A percentile compares a stretch with the other conserved stretches of the same genome.
phyloP scores from a whole-genome alignment of 2,113 vertebrate species.

The Ictalurus furcatus region DNA sequence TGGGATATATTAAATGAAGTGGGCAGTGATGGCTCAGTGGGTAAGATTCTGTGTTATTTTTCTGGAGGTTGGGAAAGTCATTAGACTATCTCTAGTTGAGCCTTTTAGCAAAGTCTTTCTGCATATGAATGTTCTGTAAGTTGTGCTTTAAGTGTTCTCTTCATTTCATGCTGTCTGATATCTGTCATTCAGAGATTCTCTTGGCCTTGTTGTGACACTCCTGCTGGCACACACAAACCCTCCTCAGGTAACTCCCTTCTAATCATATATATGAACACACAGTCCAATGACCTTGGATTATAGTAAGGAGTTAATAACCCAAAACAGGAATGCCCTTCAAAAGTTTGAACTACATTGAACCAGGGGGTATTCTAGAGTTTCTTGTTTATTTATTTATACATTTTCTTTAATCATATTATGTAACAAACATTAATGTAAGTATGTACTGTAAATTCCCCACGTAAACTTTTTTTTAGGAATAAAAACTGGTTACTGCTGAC shows the following conservation, averaged over 20 bases:
- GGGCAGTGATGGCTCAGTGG: not conserved
- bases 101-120: not conserved
- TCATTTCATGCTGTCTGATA: not conserved
- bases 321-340: not conserved
- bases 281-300: not conserved
- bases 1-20: not conserved
- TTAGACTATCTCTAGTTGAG: not conserved
- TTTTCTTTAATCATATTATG: too few species aligned
- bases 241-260: slow-evolving; percentile 19
- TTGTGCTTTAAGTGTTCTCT: not conserved
- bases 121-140: not conserved
- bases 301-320: not conserved
- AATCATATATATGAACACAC: not conserved
- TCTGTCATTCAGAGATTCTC: not conserved
- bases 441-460: too few species aligned
- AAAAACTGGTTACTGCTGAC: too few species aligned
- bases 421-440: too few species aligned
- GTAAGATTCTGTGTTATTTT: not conserved
- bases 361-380: too few species aligned
- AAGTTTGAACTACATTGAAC: too few species aligned
- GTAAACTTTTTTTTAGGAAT: too few species aligned
- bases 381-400: too few species aligned
- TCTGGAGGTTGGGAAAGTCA: not conserved
- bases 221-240: not conserved
- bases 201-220: slow-evolving; percentile 14